These are phyloP conservation scores for Tretioscincus oriximinensis DNA, from an alignment of 2,113 vertebrate genomes.

Conservation along the genomic window DNA sequence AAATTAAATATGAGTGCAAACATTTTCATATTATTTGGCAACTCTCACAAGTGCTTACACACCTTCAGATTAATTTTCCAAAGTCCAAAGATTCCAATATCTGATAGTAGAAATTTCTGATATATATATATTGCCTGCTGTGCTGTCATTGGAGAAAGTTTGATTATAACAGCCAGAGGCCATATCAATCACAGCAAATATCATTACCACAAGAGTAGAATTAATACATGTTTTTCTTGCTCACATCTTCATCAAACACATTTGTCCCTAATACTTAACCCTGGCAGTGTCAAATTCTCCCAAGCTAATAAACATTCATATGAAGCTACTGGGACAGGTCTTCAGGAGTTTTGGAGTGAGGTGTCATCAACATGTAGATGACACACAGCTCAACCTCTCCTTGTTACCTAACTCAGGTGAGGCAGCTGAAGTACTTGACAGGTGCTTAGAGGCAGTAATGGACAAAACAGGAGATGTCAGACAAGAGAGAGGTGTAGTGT, in stretches of 20 bases:
- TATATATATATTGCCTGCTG: neutral
- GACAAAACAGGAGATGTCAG: too few species aligned
- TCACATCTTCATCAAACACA: neutral
- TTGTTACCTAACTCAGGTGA: too few species aligned
- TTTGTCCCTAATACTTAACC: too few species aligned
- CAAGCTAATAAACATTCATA: too few species aligned
- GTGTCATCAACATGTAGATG: too few species aligned
- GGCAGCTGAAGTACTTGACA: too few species aligned
- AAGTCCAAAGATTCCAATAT: neutral
- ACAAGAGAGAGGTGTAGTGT: too few species aligned
- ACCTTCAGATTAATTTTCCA: neutral
- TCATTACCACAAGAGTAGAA: neutral
- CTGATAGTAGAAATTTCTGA: neutral
- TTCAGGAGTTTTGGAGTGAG: too few species aligned
- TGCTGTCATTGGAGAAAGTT: neutral
- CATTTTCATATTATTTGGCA: neutral
- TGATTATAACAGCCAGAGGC: neutral
- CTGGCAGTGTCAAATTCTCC: too few species aligned
- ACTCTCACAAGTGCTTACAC: neutral
- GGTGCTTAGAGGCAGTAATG: too few species aligned
- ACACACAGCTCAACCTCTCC: too few species aligned
- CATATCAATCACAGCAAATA: neutral
- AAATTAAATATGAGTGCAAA: neutral
- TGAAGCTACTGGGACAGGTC: too few species aligned
- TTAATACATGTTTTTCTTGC: neutral